phyloP scores from a whole-genome alignment of 2,797 vertebrate genomes.

The Okamejei kenojei region DNA sequence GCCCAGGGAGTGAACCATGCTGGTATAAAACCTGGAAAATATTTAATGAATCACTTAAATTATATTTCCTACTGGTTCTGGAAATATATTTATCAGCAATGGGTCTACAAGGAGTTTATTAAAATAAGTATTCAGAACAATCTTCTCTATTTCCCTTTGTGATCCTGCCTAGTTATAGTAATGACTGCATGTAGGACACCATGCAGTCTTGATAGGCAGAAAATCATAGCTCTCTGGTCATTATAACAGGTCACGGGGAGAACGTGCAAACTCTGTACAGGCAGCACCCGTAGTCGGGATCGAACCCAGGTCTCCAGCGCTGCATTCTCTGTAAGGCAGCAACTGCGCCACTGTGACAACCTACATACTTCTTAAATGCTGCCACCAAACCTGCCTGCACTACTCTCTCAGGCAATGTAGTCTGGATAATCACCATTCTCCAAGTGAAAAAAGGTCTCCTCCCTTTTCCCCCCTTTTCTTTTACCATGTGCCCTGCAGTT shows the following conservation, averaged over 20 bases:
- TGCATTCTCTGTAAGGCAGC: too few species aligned
- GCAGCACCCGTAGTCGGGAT: too few species aligned
- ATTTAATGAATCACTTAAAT: slow-evolving; percentile 23
- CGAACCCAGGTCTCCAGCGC: too few species aligned
- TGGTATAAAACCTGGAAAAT: neutral
- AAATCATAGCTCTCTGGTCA: neutral
- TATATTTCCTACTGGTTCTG: neutral
- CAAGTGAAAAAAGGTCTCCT: too few species aligned
- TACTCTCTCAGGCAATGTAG: too few species aligned
- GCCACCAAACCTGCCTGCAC: too few species aligned
- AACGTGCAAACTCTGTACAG: too few species aligned
- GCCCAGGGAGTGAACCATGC: neutral
- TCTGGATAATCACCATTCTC: too few species aligned
- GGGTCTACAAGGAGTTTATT: slow-evolving; percentile 11
- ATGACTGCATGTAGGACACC: neutral
- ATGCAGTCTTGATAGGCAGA: neutral
- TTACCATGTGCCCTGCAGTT: too few species aligned
- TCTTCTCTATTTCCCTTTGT: neutral
- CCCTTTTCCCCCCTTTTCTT: too few species aligned
- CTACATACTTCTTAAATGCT: too few species aligned
- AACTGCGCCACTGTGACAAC: too few species aligned
- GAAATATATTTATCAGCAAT: slow-evolving; percentile 4
- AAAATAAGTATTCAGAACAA: neutral
- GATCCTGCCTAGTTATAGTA: neutral
- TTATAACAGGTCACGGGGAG: neutral